Base-by-base conservation (phyloP, 1,140 invertebrate genomes). In the Macrostomum lignano region DNA sequence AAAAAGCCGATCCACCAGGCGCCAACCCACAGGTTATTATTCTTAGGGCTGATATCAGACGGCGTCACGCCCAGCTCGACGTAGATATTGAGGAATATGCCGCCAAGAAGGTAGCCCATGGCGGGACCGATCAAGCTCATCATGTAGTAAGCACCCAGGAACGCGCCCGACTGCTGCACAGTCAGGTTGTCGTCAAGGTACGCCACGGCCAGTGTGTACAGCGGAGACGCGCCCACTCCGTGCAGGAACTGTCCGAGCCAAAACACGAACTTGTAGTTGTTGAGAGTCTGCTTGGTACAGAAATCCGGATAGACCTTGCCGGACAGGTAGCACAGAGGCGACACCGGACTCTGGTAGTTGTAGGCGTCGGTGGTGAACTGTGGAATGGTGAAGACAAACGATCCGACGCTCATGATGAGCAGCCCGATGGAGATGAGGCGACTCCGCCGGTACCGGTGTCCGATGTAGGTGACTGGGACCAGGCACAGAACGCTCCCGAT, bases 1-100 rank as follows among this genome's bases (percentile, higher is more conserved):
- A 82, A 49, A 48, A 82, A 84, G 10, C 77, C 77, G 13, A 78
- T 72, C 79, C 79, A 86, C 79, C 79, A 86, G 65, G 79, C 76
- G 14, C 79, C 78, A 13, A 86, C 72, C 74, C 76, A 82, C 28
- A 42, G 39, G 22, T 17, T 14, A 13, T 43, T 44, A 31, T 51
- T 44, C 1, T 33, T 28, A 0, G 41, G 40, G 6, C 38, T 42
- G 21, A 52, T 21, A 3, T 24, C 9, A 3, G 25, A 30, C 3
- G 34, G 19, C 36, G 21, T 10, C 33, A 31, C 38, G 13, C 67
- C 48, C 40, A 73, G 73, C 49, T 86, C 77, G 66, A 76, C 75
- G 54, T 79, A 75, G 46, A 81, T 72, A 7, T 74, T 73, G 2
- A 88, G 61, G 24, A 88, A 61, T 58, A 77, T 76, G n/a, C 53